Conservation (phyloP, 1,140 invertebrate genomes). For the Drosophila tropicalis region DNA sequence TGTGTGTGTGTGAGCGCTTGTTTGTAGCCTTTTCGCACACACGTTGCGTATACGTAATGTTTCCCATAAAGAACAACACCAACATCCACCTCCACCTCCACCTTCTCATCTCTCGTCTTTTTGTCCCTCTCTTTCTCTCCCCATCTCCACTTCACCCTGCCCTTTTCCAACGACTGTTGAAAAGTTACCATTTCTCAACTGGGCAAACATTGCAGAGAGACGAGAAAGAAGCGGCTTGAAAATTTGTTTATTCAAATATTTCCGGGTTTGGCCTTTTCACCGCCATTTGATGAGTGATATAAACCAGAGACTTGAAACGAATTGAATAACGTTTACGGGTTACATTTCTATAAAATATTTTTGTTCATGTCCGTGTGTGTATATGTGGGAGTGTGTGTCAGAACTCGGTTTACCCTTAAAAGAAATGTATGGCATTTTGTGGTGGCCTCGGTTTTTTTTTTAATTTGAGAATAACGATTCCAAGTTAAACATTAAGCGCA, state of each 20-base stretch:
- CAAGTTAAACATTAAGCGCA: too few relatives aligned
- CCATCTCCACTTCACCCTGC: not conserved
- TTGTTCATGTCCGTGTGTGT: not conserved
- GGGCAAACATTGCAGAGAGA: constrained; percentile 6
- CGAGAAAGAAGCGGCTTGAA: constrained; percentile 34
- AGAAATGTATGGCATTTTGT: too few relatives aligned
- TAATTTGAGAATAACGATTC: too few relatives aligned
- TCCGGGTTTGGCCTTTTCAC: constrained; percentile 63
- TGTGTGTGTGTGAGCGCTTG: constrained; percentile 28
- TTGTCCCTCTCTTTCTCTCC: not conserved
- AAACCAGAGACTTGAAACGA: constrained; percentile 45
- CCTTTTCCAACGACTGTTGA: too few relatives aligned
- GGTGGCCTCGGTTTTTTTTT: too few relatives aligned
- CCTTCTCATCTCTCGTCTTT: not conserved
- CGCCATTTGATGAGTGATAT: constrained; percentile 73
- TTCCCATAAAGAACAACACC: constrained; percentile 61
- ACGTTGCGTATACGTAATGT: constrained; percentile 78
- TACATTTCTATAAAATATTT: constrained; percentile 1
- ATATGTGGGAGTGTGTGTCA: not conserved
- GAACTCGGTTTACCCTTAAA: not conserved
- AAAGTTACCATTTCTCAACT: constrained; percentile 8
- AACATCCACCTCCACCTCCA: not conserved
- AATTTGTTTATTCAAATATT: constrained; percentile 71
- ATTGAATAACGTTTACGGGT: constrained; percentile 8
- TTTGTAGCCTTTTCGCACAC: constrained; percentile 73